A percentile compares a stretch with the other conserved stretches of the same genome.
phyloP scores from a whole-genome alignment of 2,888 invertebrate species.

The Tenthredo distinguenda region DNA sequence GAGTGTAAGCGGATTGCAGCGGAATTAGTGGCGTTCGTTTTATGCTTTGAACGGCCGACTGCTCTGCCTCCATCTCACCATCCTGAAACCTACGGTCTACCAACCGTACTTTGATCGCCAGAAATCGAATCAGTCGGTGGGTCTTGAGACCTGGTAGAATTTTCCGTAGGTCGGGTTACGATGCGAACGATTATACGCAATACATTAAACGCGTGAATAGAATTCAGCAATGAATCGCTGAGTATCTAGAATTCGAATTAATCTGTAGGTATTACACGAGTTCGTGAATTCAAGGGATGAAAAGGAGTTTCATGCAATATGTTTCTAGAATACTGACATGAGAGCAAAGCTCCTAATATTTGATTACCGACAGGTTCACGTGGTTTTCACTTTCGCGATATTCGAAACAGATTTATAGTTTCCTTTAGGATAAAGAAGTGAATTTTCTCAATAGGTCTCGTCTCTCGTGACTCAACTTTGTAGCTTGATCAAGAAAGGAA shows the following conservation, averaged over 20 bases:
- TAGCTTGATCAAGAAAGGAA: slow-evolving; percentile 28
- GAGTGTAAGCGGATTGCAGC: slow-evolving; percentile 73
- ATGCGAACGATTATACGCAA: neutral
- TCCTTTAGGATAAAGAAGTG: neutral
- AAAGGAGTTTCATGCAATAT: neutral
- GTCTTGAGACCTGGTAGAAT: neutral
- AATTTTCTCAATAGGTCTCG: neutral
- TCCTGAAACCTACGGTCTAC: slow-evolving; percentile 1
- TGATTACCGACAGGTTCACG: neutral
- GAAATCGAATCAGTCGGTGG: slow-evolving; percentile 30
- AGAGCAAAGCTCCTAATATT: neutral
- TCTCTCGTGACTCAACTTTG: slow-evolving; percentile 19
- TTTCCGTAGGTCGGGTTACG: neutral
- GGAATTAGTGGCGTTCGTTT: slow-evolving; percentile 71
- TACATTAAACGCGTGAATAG: neutral
- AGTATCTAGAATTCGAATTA: slow-evolving; percentile 14
- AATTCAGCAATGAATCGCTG: slow-evolving; percentile 2
- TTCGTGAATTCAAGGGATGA: neutral
- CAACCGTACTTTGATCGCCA: slow-evolving; percentile 36
- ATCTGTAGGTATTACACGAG: neutral
- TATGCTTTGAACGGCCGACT: slow-evolving; percentile 66
- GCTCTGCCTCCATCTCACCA: neutral
- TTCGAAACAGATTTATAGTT: slow-evolving; percentile 15
- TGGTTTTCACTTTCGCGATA: neutral
- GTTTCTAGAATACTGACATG: neutral